phyloP scores from a whole-genome alignment of 2,797 vertebrate genomes.

The Cichlasoma orientale region DNA sequence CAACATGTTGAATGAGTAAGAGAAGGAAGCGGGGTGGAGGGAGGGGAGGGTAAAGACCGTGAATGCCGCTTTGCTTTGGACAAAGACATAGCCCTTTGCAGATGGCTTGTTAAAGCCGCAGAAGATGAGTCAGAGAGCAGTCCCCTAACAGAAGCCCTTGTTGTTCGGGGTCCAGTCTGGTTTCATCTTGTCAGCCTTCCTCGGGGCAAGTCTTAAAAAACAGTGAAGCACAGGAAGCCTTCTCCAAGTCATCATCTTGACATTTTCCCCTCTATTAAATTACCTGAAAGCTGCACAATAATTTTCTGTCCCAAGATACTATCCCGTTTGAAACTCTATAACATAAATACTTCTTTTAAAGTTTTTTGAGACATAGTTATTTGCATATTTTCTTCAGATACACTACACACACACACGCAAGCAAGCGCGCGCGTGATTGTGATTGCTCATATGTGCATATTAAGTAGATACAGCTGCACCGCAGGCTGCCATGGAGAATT shows the following conservation, averaged over 20 bases:
- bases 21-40: not conserved
- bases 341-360: not conserved
- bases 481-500: not conserved
- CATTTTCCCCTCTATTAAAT: slow-evolving; percentile 63
- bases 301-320: slow-evolving; percentile 13
- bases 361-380: not conserved
- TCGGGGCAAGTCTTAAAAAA: slow-evolving; percentile 42
- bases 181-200: slow-evolving; percentile 77
- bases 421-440: not conserved
- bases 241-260: slow-evolving; percentile 53
- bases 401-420: too few relatives aligned
- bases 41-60: not conserved
- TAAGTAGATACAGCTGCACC: not conserved
- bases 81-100: slow-evolving; percentile 45
- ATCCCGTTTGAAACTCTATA: slow-evolving; percentile 3
- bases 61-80: slow-evolving; percentile 48
- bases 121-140: slow-evolving; percentile 74
- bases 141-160: slow-evolving; percentile 68
- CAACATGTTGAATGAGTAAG: slow-evolving; percentile 1
- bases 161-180: slow-evolving; percentile 68
- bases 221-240: slow-evolving; percentile 40
- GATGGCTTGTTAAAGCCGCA: slow-evolving; percentile 70
- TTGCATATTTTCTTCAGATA: not conserved
- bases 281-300: slow-evolving; percentile 30
- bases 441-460: not conserved